Evolutionary conservation across 2,113 vertebrate species (phyloP).

Genomic region (Steatornis caripensis): DNA sequence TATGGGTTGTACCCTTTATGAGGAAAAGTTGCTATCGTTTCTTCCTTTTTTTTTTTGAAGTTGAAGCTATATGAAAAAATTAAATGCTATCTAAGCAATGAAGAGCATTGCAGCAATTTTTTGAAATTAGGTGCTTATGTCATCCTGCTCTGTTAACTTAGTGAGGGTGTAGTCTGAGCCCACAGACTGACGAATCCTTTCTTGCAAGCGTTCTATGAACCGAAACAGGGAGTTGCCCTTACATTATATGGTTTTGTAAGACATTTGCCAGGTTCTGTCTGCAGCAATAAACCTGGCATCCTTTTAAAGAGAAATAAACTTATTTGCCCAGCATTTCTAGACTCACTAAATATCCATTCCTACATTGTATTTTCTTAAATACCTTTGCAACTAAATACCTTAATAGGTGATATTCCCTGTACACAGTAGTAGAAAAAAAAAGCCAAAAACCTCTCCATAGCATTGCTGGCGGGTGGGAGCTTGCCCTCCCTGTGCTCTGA

Average conservation of each 20-base stretch:
- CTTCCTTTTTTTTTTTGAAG: background rate
- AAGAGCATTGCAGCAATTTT: background rate
- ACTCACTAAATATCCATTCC: background rate
- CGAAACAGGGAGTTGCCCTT: background rate
- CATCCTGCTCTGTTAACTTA: background rate
- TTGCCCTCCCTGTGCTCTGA: background rate
- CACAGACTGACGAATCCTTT: background rate
- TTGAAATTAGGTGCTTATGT: background rate
- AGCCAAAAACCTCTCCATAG: fast-evolving
- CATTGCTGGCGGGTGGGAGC: background rate
- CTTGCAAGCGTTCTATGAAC: background rate
- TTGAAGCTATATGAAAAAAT: background rate
- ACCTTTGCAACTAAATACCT: background rate
- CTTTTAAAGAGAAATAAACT: background rate
- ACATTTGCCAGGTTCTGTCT: slow-evolving; percentile 16
- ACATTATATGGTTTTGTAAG: background rate
- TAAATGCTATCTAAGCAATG: background rate
- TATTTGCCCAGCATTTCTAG: background rate
- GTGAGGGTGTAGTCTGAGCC: background rate
- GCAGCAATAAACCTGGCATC: background rate
- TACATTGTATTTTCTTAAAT: background rate
- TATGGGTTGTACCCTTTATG: background rate
- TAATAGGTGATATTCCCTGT: background rate
- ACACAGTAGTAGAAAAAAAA: background rate
- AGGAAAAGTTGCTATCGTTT: background rate